Conservation (phyloP, 1,140 invertebrate species). For the Euura saliciscinereae region DNA sequence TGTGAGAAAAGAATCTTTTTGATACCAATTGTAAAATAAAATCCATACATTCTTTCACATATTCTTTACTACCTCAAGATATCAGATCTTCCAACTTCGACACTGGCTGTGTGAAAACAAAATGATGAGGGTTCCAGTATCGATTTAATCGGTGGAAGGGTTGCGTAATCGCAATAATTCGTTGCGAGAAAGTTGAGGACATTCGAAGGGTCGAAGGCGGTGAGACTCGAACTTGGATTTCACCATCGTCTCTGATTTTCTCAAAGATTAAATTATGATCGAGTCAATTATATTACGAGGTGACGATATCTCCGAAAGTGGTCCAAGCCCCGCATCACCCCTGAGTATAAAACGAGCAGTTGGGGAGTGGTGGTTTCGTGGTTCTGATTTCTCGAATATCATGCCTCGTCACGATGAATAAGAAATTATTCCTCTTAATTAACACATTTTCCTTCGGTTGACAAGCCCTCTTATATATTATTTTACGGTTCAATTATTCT, state of each 20-base stretch:
- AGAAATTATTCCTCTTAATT: background rate
- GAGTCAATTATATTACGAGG: background rate
- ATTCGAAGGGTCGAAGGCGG: background rate
- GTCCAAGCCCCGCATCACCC: background rate
- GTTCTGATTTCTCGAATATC: background rate
- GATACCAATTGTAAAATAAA: too few relatives aligned
- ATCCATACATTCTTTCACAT: too few relatives aligned
- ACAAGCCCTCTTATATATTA: too few relatives aligned
- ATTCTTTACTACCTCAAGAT: too few relatives aligned
- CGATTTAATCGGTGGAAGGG: background rate
- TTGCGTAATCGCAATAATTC: background rate
- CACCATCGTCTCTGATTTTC: background rate
- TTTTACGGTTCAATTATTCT: too few relatives aligned
- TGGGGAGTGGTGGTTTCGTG: background rate
- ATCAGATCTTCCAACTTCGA: too few relatives aligned
- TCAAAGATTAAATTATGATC: background rate
- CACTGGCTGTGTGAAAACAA: background rate
- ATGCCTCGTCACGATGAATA: conserved; percentile 1
- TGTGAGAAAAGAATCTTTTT: too few relatives aligned
- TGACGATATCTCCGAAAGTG: background rate
- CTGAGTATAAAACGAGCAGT: background rate
- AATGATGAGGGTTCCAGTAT: background rate
- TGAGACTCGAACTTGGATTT: background rate
- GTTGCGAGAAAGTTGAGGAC: background rate
- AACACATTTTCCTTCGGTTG: background rate